Conservation (phyloP, 1,140 invertebrate genomes). For the Brachionus angularis region DNA sequence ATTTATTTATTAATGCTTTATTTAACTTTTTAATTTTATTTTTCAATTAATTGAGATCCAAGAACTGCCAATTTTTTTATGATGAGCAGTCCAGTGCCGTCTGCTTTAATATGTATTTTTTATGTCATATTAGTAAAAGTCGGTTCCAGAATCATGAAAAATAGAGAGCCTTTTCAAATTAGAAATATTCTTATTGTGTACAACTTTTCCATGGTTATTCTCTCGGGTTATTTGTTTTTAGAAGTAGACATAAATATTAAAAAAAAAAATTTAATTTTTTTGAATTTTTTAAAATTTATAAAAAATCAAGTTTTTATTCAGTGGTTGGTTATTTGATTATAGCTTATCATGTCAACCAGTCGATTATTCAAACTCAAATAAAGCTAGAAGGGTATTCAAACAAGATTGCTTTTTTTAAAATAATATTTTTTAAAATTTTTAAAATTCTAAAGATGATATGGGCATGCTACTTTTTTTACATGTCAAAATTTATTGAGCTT, state of each 20-base stretch:
- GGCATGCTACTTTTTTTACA: constrained; percentile 47
- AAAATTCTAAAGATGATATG: constrained; percentile 24
- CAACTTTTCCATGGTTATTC: constrained; percentile 24
- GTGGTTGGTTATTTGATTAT: not conserved
- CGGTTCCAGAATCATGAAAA: no score
- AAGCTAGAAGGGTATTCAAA: not conserved
- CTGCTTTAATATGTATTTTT: no score
- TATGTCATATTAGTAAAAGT: no score
- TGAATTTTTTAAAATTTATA: not conserved
- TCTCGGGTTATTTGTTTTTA: constrained; percentile 11
- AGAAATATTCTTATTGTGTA: constrained; percentile 23
- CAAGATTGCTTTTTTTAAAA: not conserved
- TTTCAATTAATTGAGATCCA: no score
- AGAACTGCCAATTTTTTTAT: no score
- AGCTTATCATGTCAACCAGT: constrained; percentile 32
- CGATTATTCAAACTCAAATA: constrained; percentile 15
- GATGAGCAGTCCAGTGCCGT: no score
- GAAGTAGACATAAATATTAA: not conserved
- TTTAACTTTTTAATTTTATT: no score
- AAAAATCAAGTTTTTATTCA: constrained; percentile 2
- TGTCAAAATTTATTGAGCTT: constrained; percentile 47
- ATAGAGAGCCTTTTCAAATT: constrained; percentile 25
- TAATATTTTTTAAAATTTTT: not conserved
- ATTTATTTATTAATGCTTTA: no score
- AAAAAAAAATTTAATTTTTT: not conserved